A percentile compares a stretch with the other conserved stretches of the same genome.
phyloP scores from a whole-genome alignment of 2,797 vertebrate genomes.

The Pangasius djambal region DNA sequence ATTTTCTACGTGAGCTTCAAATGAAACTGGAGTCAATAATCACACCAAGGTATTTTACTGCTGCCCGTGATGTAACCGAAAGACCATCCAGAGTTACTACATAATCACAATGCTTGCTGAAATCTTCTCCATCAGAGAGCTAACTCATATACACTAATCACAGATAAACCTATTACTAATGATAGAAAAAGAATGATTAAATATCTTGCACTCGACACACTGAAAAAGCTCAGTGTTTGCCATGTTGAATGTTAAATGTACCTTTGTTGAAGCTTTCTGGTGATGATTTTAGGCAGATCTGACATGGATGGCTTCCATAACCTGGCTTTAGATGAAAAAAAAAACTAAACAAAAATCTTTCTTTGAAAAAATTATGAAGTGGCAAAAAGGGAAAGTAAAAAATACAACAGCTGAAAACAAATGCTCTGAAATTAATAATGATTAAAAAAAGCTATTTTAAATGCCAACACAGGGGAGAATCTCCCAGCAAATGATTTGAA shows the following conservation, averaged over 20 bases:
- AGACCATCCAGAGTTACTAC: neutral
- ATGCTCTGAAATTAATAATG: neutral
- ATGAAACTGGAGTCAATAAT: neutral
- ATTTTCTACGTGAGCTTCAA: neutral
- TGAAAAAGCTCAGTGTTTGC: neutral
- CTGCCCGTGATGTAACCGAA: neutral
- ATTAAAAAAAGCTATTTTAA: neutral
- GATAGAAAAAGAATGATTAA: neutral
- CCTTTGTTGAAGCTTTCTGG: neutral
- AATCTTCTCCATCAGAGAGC: neutral
- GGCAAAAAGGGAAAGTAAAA: neutral
- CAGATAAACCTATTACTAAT: neutral
- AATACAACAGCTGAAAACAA: neutral
- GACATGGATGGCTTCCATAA: neutral
- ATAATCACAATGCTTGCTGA: neutral
- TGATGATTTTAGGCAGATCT: neutral
- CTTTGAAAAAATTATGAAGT: neutral
- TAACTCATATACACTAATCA: neutral
- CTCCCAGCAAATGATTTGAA: neutral
- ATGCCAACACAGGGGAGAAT: neutral
- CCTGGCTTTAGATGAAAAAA: neutral
- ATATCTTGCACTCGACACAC: neutral
- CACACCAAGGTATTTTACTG: neutral
- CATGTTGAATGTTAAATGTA: neutral
- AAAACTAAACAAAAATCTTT: neutral